Evolutionary conservation across 2,797 vertebrate species (phyloP).

Genomic region (Chiroxiphia lanceolata): DNA sequence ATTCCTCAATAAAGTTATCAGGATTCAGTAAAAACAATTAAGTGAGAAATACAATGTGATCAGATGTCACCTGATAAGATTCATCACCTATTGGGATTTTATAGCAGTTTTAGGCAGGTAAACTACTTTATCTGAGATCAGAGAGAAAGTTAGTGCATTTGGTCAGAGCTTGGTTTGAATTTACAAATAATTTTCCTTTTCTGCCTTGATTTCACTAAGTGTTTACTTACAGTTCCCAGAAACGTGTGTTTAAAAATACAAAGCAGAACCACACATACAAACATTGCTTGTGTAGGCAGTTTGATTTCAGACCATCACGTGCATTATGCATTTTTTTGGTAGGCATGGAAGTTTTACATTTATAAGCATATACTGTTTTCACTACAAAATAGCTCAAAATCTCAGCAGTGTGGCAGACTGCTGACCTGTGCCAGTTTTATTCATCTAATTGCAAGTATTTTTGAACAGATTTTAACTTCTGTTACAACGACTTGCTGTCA

Average conservation of each 20-base stretch:
- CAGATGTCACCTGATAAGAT: not conserved
- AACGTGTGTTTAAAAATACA: not conserved
- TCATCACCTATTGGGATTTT: not conserved
- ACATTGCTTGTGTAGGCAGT: not conserved
- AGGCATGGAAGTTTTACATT: not conserved
- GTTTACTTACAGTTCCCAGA: not conserved
- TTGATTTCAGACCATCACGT: not conserved
- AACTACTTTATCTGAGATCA: not conserved
- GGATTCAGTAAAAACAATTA: not conserved
- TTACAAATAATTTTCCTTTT: not conserved
- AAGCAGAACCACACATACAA: not conserved
- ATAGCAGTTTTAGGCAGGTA: not conserved
- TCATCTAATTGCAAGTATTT: not conserved
- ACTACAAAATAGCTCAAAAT: conserved; percentile 7
- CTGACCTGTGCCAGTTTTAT: not conserved
- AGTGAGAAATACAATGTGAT: not conserved
- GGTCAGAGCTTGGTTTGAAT: not conserved
- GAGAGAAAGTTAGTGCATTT: not conserved
- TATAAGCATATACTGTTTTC: not conserved
- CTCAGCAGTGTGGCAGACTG: not conserved
- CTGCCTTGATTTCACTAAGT: not conserved
- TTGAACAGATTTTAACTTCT: not conserved
- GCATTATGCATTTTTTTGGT: not conserved
- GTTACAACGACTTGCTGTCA: not conserved
- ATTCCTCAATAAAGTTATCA: not conserved